phyloP scores from a whole-genome alignment of 2,888 invertebrate genomes.

The Lymantria monacha region DNA sequence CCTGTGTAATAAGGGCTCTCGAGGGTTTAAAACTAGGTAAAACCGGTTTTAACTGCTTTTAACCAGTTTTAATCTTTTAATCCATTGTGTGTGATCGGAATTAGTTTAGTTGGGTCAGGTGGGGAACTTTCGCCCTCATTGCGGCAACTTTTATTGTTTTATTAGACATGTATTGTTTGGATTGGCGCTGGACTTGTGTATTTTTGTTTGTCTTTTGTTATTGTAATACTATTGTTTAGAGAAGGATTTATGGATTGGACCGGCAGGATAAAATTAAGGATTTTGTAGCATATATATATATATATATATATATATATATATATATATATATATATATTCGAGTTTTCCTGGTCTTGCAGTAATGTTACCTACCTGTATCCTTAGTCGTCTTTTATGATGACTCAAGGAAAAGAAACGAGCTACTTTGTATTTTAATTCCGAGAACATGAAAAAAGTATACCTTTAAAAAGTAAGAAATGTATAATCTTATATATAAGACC shows the following conservation, averaged over 20 bases:
- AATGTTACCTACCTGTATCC: no score
- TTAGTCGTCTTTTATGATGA: no score
- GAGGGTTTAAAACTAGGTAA: conserved; percentile 7
- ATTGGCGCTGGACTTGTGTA: neutral
- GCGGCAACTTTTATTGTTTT: conserved; percentile 33
- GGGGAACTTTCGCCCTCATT: conserved; percentile 18
- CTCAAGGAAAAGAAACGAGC: no score
- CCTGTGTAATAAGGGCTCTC: neutral
- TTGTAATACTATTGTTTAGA: neutral
- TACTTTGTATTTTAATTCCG: no score
- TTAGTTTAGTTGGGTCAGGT: conserved; percentile 38
- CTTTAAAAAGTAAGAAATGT: no score
- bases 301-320: no score
- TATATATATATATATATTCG: no score
- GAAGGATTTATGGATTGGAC: neutral
- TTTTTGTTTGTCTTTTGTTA: conserved; percentile 2
- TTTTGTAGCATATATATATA: no score
- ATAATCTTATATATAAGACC: no score
- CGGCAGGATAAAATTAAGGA: neutral
- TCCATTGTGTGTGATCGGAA: conserved; percentile 37
- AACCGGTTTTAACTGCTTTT: conserved; percentile 30
- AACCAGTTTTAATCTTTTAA: conserved; percentile 55
- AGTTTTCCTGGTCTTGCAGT: no score
- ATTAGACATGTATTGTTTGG: conserved; percentile 9
- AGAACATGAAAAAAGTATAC: no score